A percentile compares a stretch with the other conserved stretches of the same genome.
These are phyloP conservation scores for Zoanthus sansibaricus DNA, from an alignment of 92 coral and sea anemone genomes.

Conservation along the genomic window DNA sequence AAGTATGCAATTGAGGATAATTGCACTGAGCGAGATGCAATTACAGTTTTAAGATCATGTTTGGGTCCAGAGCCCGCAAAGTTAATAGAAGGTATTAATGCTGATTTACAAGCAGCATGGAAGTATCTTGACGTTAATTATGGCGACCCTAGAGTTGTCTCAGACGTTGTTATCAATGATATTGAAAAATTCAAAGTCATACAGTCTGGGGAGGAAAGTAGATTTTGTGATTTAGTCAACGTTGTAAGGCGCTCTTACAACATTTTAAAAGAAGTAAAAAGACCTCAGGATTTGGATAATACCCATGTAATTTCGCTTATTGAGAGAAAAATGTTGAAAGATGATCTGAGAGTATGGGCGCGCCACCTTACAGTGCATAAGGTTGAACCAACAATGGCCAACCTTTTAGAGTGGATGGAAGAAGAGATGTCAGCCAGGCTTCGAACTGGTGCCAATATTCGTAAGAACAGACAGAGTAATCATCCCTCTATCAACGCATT, in stretches of 20 bases:
- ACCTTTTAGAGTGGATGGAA: constrained; percentile 65
- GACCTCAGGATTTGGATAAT: constrained; percentile 67
- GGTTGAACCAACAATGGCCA: constrained; percentile 56
- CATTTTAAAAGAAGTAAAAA: constrained; percentile 33
- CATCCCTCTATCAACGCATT: not conserved
- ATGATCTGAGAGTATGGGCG: constrained; percentile 68
- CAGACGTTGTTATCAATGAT: not conserved
- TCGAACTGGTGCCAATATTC: constrained; percentile 66
- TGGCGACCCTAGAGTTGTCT: constrained; percentile 58
- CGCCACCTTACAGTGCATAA: constrained; percentile 46
- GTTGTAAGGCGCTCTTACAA: constrained; percentile 59
- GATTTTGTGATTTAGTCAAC: constrained; percentile 63
- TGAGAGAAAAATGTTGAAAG: constrained; percentile 56
- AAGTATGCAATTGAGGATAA: constrained; percentile 48
- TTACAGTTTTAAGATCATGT: constrained; percentile 46
- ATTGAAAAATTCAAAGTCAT: not conserved
- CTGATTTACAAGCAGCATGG: constrained; percentile 57
- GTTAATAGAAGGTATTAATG: constrained; percentile 48
- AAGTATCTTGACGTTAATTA: constrained; percentile 56
- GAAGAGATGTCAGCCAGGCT: constrained; percentile 59
- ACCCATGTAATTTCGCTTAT: constrained; percentile 46
- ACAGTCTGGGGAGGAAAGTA: constrained; percentile 65
- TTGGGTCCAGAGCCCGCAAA: constrained; percentile 41
- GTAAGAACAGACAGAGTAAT: constrained; percentile 19
- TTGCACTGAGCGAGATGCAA: constrained; percentile 53